Percentiles rank a stretch among this genome's conserved stretches.
Conservation (phyloP, 2,113 vertebrate genomes). For the Gobio gobio region DNA sequence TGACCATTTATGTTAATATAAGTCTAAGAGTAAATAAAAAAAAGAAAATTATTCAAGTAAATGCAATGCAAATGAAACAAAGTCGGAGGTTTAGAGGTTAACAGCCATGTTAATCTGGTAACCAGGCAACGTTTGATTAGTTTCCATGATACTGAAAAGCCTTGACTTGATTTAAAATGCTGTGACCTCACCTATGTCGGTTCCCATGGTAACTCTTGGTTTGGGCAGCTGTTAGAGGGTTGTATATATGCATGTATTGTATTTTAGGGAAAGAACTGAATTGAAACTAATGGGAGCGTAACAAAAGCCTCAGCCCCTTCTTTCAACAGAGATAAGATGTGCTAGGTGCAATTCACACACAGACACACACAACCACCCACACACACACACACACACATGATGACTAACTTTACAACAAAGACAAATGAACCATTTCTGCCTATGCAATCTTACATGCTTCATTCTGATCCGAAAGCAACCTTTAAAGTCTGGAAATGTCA, state of each 20-base stretch:
- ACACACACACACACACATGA: background rate
- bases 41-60: background rate
- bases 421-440: background rate
- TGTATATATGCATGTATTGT: constrained; percentile 22
- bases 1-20: background rate
- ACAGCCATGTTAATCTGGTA: constrained; percentile 25
- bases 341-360: constrained; percentile 30
- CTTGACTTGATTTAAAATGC: constrained; percentile 30
- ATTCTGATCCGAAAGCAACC: background rate
- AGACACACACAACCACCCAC: background rate
- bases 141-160: constrained; percentile 35
- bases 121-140: constrained; percentile 42
- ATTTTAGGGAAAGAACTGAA: background rate
- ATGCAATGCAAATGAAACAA: background rate
- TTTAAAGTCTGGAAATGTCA: background rate
- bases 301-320: constrained; percentile 27
- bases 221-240: constrained; percentile 19
- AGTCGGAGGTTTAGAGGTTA: background rate
- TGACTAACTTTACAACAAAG: constrained; percentile 11
- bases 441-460: background rate
- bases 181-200: background rate
- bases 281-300: constrained; percentile 8
- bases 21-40: background rate
- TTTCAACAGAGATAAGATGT: constrained; percentile 46
- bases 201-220: constrained; percentile 9